Percentiles rank a stretch among this genome's conserved stretches.
Conservation (phyloP, 1,140 invertebrate genomes). For the Forficula auricularia region DNA sequence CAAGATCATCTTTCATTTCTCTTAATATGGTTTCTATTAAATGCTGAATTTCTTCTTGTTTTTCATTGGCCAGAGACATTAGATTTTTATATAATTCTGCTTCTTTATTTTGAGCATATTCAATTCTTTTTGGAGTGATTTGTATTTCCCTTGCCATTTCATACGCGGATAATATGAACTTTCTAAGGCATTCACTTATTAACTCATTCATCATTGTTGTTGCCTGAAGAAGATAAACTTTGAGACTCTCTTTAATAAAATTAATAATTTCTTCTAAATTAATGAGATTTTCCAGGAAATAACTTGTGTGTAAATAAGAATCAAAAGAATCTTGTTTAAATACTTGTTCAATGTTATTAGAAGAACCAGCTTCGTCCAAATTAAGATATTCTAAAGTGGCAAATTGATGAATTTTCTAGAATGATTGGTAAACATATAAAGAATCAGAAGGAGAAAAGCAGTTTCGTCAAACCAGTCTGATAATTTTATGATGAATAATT, state of each 20-base stretch:
- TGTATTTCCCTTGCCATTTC: conserved; percentile 78
- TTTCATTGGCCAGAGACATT: conserved; percentile 52
- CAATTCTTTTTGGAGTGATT: conserved; percentile 66
- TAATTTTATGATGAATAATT: no score
- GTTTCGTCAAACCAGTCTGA: no score
- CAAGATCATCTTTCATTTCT: conserved; percentile 47
- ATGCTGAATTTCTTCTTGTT: conserved; percentile 60
- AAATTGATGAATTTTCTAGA: no score
- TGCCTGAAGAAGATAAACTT: conserved; percentile 20
- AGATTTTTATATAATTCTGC: conserved; percentile 56
- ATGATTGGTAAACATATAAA: no score
- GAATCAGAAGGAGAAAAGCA: no score
- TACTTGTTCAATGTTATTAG: no score
- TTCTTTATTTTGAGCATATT: conserved; percentile 65
- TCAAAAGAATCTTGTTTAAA: no score
- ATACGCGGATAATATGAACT: conserved; percentile 71
- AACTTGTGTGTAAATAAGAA: no score
- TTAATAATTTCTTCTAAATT: conserved; percentile 18
- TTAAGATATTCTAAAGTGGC: no score
- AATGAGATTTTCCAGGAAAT: neutral
- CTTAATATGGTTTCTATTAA: conserved; percentile 59
- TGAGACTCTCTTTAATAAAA: conserved; percentile 18
- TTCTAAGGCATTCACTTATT: conserved; percentile 46
- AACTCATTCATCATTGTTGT: conserved; percentile 20
- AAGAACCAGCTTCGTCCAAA: no score